Base-by-base conservation (phyloP, 1,140 invertebrate genomes). In the Tetramorium parvispinum region DNA sequence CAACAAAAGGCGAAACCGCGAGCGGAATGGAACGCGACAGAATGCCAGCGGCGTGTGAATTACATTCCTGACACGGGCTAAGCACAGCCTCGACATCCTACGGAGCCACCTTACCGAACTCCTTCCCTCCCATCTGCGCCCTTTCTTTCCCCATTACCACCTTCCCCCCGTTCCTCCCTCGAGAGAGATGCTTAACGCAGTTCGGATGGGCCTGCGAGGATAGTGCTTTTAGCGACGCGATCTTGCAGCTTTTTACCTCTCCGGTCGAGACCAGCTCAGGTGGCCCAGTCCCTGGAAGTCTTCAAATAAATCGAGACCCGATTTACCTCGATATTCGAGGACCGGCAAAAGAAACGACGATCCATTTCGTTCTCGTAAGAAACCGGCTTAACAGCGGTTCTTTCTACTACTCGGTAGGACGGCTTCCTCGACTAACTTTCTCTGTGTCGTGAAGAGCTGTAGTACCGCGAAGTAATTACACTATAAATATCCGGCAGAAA, bases 21-120 rank as follows among this genome's bases (percentile, higher is more conserved):
- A 86, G 87, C 91, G 88, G 87, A 91, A 93, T 92, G 91, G 85
- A 92, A 93, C 86, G 91, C 75, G 87, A 85, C 89, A 92, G 92
- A 93, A 93, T 93, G 92, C 92, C 92, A 91, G 71, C 87, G 88
- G 91, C 91, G 93, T 93, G 93, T 94, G 93, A 94, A 94, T 94
- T 93, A 93, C 92, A 94, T 93, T 94, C 93, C 90, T 90, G 93
- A 94, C 92, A 93, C 93, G 93, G 90, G 68, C 92, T 93, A 93
- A 92, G 89, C 92, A 89, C 89, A 90, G 63, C 70, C 78, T 37
- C 90, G 75, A 91, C 93, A 91, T 91, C 90, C 88, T 82, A 91
- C 87, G 90, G 81, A 91, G 91, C 91, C 87, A 90, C 88, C 88
- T 92, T 86, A 49, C 89, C 85, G 70, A 91, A 91, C 89, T 93